phyloP scores from a whole-genome alignment of 37 sponge, comb jelly and placozoan species.

The Diacarnus erythraeanus region DNA sequence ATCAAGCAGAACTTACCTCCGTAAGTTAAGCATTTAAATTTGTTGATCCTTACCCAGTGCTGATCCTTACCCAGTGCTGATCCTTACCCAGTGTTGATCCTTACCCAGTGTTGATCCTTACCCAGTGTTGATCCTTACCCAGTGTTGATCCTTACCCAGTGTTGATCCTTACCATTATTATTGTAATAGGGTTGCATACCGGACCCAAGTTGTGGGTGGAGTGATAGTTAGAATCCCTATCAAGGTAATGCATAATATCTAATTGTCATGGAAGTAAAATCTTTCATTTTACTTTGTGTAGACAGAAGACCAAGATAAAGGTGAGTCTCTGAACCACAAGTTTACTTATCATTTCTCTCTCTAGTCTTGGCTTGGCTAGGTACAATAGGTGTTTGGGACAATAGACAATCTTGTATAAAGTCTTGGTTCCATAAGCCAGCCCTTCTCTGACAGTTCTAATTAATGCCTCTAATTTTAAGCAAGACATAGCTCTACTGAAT shows the following conservation, averaged over 20 bases:
- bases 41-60: not conserved
- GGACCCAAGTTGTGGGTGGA: constrained; percentile 74
- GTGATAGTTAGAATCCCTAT: constrained; percentile 88
- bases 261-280: not conserved
- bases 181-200: constrained; percentile 47
- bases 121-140: not conserved
- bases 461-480: too few relatives aligned
- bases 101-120: not conserved
- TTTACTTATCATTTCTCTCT: not conserved
- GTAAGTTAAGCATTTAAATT: not conserved
- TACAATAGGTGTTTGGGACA: too few relatives aligned
- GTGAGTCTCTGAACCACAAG: not conserved
- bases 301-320: constrained; percentile 9
- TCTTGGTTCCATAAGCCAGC: too few relatives aligned
- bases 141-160: too few relatives aligned
- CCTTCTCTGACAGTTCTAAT: too few relatives aligned
- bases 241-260: constrained; percentile 8
- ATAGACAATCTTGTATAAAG: too few relatives aligned
- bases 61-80: not conserved
- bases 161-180: too few relatives aligned
- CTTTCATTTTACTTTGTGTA: not conserved
- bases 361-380: too few relatives aligned
- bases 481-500: too few relatives aligned
- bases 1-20: not conserved
- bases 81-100: not conserved